Conservation (phyloP, 2,797 vertebrate genomes). For the Ispidina lecontei region DNA sequence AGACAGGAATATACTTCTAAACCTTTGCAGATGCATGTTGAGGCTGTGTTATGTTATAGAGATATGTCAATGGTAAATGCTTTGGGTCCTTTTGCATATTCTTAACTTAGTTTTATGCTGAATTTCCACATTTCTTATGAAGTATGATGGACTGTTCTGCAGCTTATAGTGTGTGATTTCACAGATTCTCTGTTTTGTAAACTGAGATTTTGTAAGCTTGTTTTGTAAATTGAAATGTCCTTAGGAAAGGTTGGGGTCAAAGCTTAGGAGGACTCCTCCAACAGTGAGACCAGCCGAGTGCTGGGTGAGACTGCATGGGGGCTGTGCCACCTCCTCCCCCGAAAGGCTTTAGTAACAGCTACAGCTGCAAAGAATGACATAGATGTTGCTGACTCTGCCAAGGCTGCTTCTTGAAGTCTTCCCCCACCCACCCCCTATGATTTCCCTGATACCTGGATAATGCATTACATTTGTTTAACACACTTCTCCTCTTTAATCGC, state of each 20-base stretch:
- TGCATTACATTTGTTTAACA: neutral
- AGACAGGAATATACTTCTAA: neutral
- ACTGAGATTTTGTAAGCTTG: neutral
- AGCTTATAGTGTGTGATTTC: neutral
- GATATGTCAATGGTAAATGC: neutral
- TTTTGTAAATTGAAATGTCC: conserved; percentile 22
- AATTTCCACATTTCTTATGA: neutral
- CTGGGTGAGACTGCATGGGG: neutral
- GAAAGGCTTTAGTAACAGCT: neutral
- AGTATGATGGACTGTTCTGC: neutral
- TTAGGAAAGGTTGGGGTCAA: neutral
- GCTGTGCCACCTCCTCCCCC: neutral
- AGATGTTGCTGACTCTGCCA: neutral
- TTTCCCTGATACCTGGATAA: neutral
- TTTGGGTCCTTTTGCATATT: neutral
- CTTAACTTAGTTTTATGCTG: neutral
- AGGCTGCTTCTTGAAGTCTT: neutral
- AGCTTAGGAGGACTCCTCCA: neutral
- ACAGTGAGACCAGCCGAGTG: neutral
- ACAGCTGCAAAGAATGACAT: neutral
- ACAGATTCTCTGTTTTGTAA: neutral
- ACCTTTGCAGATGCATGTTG: neutral
- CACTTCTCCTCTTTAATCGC: neutral
- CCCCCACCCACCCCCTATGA: fast-evolving
- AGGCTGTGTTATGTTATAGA: neutral